Evolutionary conservation across 2,888 invertebrate species (phyloP).

Genomic region (Cepaea hortensis): DNA sequence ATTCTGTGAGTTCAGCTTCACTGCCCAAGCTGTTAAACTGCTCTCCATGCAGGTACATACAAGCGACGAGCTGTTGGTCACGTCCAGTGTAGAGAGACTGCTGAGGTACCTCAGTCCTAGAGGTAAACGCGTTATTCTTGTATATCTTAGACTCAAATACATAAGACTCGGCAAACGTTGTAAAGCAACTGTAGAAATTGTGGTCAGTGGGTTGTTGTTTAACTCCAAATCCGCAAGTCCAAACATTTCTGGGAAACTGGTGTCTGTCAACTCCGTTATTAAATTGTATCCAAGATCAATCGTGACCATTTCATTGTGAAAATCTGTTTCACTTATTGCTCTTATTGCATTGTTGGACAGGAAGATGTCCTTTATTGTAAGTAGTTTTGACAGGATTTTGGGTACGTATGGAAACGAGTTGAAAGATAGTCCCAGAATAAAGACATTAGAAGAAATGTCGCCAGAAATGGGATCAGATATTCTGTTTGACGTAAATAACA

Average conservation of each 20-base stretch:
- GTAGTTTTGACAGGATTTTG: not conserved
- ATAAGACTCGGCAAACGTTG: not conserved
- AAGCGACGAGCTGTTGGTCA: not conserved
- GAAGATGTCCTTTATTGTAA: not conserved
- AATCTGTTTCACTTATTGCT: not conserved
- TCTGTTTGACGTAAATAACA: not conserved
- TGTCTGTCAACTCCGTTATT: not conserved
- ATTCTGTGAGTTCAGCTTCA: not conserved
- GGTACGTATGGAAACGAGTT: not conserved
- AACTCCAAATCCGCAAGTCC: not conserved
- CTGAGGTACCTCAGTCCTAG: not conserved
- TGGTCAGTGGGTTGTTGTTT: not conserved
- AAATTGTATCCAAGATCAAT: not conserved
- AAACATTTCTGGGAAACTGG: conserved; percentile 7
- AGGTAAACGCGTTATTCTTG: conserved; percentile 2
- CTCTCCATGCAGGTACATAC: not conserved
- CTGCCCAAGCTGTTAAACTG: not conserved
- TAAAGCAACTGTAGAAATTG: not conserved
- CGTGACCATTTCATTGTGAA: not conserved
- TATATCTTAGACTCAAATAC: not conserved
- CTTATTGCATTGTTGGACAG: not conserved
- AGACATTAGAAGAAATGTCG: not conserved
- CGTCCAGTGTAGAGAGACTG: not conserved
- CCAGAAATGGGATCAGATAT: not conserved
- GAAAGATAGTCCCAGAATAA: not conserved